A percentile compares a stretch with the other conserved stretches of the same genome.
Evolutionary conservation across 1,140 invertebrate species (phyloP).

Genomic region (Oedothorax gibbosus): DNA sequence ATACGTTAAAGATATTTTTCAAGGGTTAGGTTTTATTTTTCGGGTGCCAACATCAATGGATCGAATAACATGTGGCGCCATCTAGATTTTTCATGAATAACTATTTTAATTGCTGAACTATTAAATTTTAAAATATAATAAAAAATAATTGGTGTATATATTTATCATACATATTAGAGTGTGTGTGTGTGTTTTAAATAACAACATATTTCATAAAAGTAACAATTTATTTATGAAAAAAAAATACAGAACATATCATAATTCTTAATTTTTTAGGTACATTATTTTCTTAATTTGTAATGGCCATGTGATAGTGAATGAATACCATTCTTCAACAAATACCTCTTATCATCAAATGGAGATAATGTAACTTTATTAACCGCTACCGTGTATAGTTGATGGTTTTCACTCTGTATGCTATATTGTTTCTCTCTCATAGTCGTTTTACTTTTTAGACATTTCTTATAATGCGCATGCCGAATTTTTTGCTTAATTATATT

Average conservation of each 20-base stretch:
- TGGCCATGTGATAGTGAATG: not conserved
- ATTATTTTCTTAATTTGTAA: not conserved
- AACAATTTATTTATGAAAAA: constrained; percentile 1
- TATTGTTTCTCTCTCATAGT: not conserved
- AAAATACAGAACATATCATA: too few relatives aligned
- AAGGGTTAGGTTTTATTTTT: too few relatives aligned
- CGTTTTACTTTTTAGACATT: not conserved
- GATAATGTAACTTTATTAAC: not conserved
- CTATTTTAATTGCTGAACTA: too few relatives aligned
- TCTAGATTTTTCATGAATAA: too few relatives aligned
- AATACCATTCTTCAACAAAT: not conserved
- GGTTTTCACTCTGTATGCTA: not conserved
- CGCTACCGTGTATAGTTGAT: not conserved
- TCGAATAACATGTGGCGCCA: too few relatives aligned
- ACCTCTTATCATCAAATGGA: not conserved
- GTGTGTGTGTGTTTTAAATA: too few relatives aligned
- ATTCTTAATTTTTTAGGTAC: not conserved
- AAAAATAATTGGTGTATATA: too few relatives aligned
- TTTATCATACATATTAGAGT: too few relatives aligned
- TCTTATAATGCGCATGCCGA: not conserved
- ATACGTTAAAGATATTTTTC: too few relatives aligned
- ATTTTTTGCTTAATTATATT: constrained; percentile 7
- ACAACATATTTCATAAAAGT: not conserved
- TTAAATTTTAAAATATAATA: too few relatives aligned
- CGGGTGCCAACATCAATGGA: too few relatives aligned